Evolutionary conservation across 37 sponge, comb jelly and placozoan species (phyloP).

Genomic region (Bolinopsis microptera): DNA sequence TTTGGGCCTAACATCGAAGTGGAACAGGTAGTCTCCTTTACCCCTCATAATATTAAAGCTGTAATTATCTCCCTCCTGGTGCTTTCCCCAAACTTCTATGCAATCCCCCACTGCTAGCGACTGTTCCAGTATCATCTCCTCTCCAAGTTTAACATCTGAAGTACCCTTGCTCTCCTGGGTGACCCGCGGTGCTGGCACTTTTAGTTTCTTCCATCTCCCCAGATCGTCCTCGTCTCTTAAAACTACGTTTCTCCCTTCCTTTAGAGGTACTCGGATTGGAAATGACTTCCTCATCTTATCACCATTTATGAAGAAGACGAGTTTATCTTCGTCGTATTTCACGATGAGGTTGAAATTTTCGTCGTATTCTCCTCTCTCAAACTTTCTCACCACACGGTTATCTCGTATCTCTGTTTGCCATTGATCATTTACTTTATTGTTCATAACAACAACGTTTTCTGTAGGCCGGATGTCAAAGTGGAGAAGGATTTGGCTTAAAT

Average conservation of each 20-base stretch:
- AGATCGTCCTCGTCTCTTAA: not conserved
- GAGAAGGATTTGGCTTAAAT: not conserved
- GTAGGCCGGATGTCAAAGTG: not conserved
- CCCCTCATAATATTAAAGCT: not conserved
- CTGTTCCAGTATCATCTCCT: constrained; percentile 13
- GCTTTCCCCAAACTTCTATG: not conserved
- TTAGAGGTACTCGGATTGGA: not conserved
- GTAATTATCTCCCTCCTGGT: not conserved
- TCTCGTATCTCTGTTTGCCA: constrained; percentile 36
- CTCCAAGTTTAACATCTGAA: not conserved
- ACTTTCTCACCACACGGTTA: not conserved
- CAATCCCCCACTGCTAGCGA: not conserved
- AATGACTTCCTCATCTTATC: not conserved
- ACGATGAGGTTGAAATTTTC: not conserved
- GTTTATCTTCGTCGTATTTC: not conserved
- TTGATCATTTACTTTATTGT: not conserved
- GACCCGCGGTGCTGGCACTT: not conserved
- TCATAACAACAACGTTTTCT: constrained; percentile 28
- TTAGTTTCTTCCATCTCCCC: not conserved
- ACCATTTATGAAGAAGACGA: not conserved
- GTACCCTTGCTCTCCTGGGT: not conserved
- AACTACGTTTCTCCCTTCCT: not conserved
- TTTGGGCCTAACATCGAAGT: not conserved
- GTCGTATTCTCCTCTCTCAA: not conserved
- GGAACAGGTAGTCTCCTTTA: not conserved